Evolutionary conservation across 92 coral and sea anemone species (phyloP).

Genomic region (Epizoanthus stellaris): DNA sequence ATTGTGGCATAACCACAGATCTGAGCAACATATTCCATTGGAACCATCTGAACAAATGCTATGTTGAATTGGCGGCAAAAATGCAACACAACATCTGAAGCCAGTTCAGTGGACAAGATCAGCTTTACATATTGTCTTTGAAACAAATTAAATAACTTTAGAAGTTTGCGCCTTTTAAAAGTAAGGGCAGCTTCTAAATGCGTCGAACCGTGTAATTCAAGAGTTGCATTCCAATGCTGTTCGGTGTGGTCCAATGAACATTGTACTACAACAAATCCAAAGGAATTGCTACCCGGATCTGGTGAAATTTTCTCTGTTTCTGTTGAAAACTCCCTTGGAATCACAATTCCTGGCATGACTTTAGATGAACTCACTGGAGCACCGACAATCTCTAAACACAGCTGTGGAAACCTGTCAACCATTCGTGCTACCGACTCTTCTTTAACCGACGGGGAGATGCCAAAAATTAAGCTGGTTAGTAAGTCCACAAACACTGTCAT

Average conservation of each 20-base stretch:
- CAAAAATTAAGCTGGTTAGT: constrained; percentile 56
- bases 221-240: constrained; percentile 43
- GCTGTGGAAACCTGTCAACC: constrained; percentile 75
- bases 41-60: constrained; percentile 88
- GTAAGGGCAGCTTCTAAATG: constrained; percentile 47
- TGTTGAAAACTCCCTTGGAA: constrained; percentile 86
- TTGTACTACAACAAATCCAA: constrained; percentile 73
- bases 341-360: constrained; percentile 76
- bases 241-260: constrained; percentile 60
- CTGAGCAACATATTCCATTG: constrained; percentile 65
- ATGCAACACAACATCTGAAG: constrained; percentile 74
- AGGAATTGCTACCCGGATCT: constrained; percentile 17
- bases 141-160: constrained; percentile 52
- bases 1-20: constrained; percentile 70
- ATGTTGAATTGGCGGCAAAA: constrained; percentile 75
- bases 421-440: constrained; percentile 57
- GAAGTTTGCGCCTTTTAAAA: constrained; percentile 58
- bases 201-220: constrained; percentile 44
- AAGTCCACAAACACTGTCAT: constrained; percentile 60
- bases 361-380: constrained; percentile 69
- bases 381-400: constrained; percentile 81
- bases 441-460: constrained; percentile 42
- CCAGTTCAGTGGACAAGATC: constrained; percentile 72
- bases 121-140: constrained; percentile 62
- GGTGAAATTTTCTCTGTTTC: constrained; percentile 49